phyloP scores from a whole-genome alignment of 2,888 invertebrate genomes.

The Eledone cirrhosa region DNA sequence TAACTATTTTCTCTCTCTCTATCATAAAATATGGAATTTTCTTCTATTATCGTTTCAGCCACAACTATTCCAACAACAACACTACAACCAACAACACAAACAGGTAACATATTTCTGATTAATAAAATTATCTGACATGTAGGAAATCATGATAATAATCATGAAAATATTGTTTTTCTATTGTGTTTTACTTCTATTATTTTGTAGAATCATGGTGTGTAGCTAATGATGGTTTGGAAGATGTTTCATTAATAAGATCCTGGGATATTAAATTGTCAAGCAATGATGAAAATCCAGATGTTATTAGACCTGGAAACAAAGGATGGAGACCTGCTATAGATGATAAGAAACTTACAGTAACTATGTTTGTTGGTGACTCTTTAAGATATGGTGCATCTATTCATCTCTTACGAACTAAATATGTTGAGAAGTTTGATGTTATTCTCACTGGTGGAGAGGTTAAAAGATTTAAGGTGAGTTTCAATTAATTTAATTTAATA shows the following conservation, averaged over 20 bases:
- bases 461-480: background rate
- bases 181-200: background rate
- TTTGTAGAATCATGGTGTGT: conserved; percentile 1
- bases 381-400: background rate
- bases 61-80: too few relatives aligned
- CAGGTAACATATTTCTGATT: background rate
- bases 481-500: background rate
- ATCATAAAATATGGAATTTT: too few relatives aligned
- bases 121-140: too few relatives aligned
- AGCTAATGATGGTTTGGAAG: background rate
- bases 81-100: conserved; percentile 1
- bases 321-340: conserved; percentile 3
- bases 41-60: too few relatives aligned
- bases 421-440: conserved; percentile 16
- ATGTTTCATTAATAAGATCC: background rate
- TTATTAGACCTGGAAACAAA: background rate
- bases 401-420: background rate
- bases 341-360: conserved; percentile 12
- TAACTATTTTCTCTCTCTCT: too few relatives aligned
- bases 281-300: conserved; percentile 4
- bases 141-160: too few relatives aligned
- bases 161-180: too few relatives aligned
- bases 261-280: conserved; percentile 14
- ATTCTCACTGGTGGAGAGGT: background rate
- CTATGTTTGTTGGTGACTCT: conserved; percentile 3